Conservation (phyloP, 1,140 invertebrate genomes). For the Cyphomyrmex costatus region DNA sequence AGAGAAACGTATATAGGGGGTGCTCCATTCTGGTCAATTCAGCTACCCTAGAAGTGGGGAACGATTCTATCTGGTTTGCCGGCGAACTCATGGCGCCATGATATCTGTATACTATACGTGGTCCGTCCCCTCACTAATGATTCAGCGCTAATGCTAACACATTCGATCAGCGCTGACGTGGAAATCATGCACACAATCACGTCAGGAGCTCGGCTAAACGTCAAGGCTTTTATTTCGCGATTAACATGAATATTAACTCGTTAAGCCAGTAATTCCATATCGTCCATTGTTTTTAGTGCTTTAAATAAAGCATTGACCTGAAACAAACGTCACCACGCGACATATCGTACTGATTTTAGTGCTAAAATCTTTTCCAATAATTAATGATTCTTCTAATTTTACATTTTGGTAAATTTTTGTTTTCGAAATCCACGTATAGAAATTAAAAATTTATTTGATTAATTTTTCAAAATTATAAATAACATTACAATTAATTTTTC, state of each 20-base stretch:
- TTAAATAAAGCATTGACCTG: background rate
- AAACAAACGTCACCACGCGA: background rate
- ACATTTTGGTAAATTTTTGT: background rate
- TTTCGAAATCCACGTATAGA: background rate
- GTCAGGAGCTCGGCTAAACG: slow-evolving; percentile 20
- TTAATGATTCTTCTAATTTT: background rate
- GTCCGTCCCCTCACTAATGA: slow-evolving; percentile 56
- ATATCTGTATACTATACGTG: slow-evolving; percentile 43
- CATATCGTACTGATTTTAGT: background rate
- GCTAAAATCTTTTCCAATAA: background rate
- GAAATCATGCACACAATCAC: slow-evolving; percentile 44
- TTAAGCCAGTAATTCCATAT: slow-evolving; percentile 18
- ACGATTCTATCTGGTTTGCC: slow-evolving; percentile 51
- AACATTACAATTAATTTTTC: background rate
- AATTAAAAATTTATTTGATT: background rate
- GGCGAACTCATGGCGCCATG: slow-evolving; percentile 41
- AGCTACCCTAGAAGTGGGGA: slow-evolving; percentile 12
- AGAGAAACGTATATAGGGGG: background rate
- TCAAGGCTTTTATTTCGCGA: slow-evolving; percentile 27
- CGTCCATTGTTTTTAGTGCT: background rate
- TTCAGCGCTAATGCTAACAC: slow-evolving; percentile 59
- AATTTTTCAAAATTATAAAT: background rate
- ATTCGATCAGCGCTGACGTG: slow-evolving; percentile 46
- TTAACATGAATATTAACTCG: slow-evolving; percentile 34
- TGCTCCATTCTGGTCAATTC: slow-evolving; percentile 28